Percentiles rank a stretch among this genome's conserved stretches.
Conservation (phyloP, 1,140 invertebrate genomes). For the Cydia pomonella region DNA sequence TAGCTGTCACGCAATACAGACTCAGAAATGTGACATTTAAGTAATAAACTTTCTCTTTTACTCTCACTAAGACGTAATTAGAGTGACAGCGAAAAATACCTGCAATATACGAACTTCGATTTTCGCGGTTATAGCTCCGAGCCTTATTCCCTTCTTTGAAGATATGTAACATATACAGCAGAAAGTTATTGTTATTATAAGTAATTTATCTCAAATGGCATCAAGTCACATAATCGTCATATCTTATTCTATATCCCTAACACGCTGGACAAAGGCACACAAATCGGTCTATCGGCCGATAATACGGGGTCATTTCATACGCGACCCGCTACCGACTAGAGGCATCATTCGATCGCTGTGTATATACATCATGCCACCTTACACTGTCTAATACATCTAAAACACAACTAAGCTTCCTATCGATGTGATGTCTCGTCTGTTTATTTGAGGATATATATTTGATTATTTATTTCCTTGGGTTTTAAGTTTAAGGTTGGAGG, state of each 20-base stretch:
- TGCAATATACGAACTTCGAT: no score
- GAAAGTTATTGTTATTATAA: no score
- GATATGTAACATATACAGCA: no score
- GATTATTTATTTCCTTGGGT: not conserved
- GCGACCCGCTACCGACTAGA: conserved; percentile 50
- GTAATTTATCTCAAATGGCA: conserved; percentile 15
- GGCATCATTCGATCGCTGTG: conserved; percentile 55
- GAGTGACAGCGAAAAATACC: no score
- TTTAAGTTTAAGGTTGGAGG: conserved; percentile 12
- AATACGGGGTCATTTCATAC: conserved; percentile 34
- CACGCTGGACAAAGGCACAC: conserved; percentile 55
- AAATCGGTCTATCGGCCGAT: conserved; percentile 46
- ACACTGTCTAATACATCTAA: conserved; percentile 63
- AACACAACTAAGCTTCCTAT: conserved; percentile 51
- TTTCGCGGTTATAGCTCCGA: no score
- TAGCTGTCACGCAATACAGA: no score
- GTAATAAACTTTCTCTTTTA: no score
- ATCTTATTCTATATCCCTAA: not conserved
- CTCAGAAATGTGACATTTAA: no score
- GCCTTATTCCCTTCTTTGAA: no score
- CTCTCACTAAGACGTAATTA: no score
- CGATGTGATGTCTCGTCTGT: conserved; percentile 42
- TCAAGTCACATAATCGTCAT: not conserved
- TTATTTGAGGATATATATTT: conserved; percentile 27
- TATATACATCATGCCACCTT: conserved; percentile 66